These are phyloP conservation scores for Anabacerthia variegaticeps DNA, from an alignment of 2,797 vertebrate genomes.

Conservation along the genomic window DNA sequence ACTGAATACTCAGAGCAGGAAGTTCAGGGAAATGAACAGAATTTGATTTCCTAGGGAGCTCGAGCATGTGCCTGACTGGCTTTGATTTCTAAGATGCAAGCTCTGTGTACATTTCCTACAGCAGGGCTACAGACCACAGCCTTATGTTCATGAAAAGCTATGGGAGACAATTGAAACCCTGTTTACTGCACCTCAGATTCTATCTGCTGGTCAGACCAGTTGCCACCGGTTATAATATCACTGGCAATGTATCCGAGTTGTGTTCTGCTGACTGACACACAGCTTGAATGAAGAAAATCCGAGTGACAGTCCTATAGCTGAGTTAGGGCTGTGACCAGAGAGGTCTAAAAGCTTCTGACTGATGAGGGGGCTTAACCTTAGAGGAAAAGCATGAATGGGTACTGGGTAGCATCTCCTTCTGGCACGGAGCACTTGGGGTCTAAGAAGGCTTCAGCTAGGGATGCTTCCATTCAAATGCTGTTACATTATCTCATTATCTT, in stretches of 20 bases:
- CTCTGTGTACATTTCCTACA: not conserved
- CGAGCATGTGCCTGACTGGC: not conserved
- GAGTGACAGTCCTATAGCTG: not conserved
- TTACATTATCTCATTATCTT: not conserved
- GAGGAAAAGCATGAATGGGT: not conserved
- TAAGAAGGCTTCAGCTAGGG: not conserved
- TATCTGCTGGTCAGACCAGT: not conserved
- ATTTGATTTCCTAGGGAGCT: not conserved
- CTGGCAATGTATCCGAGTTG: not conserved
- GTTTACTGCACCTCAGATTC: not conserved
- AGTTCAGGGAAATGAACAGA: slow-evolving; percentile 20
- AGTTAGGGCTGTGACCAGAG: not conserved
- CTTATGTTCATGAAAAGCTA: not conserved
- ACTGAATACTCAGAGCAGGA: not conserved
- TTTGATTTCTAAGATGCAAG: not conserved
- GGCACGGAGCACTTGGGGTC: not conserved
- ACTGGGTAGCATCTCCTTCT: not conserved
- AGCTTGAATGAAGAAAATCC: not conserved
- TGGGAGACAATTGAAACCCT: not conserved
- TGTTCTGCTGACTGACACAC: not conserved
- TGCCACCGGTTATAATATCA: not conserved
- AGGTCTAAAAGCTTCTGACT: not conserved
- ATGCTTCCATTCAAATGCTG: not conserved
- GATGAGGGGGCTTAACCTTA: not conserved
- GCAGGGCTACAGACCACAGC: not conserved